Evolutionary conservation across 2,113 vertebrate species (phyloP).

Genomic region (Cavia porcellus): DNA sequence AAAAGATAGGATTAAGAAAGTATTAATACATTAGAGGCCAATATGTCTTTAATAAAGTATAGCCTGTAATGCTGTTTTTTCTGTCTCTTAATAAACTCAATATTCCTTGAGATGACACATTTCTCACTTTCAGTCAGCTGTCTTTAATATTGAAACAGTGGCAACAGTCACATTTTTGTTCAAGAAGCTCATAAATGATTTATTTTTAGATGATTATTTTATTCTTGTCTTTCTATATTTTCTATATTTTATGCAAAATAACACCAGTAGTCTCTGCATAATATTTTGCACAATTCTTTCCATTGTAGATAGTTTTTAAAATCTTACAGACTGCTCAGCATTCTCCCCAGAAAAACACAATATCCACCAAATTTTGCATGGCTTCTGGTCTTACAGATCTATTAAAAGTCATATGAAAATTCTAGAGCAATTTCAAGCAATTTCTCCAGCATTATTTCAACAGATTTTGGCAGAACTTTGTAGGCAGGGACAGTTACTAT

Average conservation of each 20-base stretch:
- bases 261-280: background rate
- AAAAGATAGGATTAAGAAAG: background rate
- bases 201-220: background rate
- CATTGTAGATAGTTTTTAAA: constrained; percentile 18
- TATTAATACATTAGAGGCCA: background rate
- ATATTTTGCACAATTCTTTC: background rate
- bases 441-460: background rate
- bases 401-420: background rate
- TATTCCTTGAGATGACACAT: background rate
- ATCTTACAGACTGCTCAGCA: background rate
- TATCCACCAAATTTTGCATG: background rate
- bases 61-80: background rate
- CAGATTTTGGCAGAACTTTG: background rate
- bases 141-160: background rate
- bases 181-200: background rate
- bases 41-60: background rate
- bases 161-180: background rate
- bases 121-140: background rate
- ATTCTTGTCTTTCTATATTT: background rate
- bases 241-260: background rate
- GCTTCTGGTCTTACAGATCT: background rate
- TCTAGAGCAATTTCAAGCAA: background rate
- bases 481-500: background rate
- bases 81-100: background rate
- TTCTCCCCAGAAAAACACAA: background rate